phyloP scores from a whole-genome alignment of 2,888 invertebrate genomes.

The Tetranychus truncatus region DNA sequence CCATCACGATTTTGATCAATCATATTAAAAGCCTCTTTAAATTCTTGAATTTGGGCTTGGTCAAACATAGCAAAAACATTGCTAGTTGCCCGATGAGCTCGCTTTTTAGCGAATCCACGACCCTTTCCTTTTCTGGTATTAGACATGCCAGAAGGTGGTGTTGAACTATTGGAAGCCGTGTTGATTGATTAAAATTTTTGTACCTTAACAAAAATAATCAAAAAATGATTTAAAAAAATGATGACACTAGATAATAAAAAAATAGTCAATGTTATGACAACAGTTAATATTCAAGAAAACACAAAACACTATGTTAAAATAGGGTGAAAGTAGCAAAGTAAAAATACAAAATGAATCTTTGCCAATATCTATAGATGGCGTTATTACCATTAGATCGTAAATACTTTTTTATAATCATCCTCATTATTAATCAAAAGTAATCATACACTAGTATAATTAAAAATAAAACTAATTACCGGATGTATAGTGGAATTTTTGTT shows the following conservation, averaged over 20 bases:
- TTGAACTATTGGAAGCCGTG: neutral
- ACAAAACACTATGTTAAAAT: too few relatives aligned
- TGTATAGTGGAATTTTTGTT: too few relatives aligned
- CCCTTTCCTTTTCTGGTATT: conserved; percentile 63
- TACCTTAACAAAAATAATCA: neutral
- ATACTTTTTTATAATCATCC: too few relatives aligned
- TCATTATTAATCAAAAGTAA: too few relatives aligned
- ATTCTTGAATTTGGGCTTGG: conserved; percentile 98
- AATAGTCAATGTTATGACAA: neutral
- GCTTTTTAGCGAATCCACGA: conserved; percentile 85
- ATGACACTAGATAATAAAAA: neutral
- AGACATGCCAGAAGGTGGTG: neutral
- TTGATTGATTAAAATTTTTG: neutral
- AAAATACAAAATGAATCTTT: too few relatives aligned
- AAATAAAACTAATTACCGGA: too few relatives aligned
- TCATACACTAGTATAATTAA: too few relatives aligned
- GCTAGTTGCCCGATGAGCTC: conserved; percentile 93
- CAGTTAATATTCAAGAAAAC: neutral
- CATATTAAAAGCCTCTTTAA: conserved; percentile 99
- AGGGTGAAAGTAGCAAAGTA: too few relatives aligned
- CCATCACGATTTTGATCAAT: conserved; percentile 98
- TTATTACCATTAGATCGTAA: too few relatives aligned
- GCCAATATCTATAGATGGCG: too few relatives aligned
- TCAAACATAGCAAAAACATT: conserved; percentile 99
- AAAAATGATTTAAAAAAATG: neutral